Evolutionary conservation across 2,888 invertebrate genomes (phyloP), one percentile per base, ranked within the genome.

Genomic region (Euphydryas editha): DNA sequence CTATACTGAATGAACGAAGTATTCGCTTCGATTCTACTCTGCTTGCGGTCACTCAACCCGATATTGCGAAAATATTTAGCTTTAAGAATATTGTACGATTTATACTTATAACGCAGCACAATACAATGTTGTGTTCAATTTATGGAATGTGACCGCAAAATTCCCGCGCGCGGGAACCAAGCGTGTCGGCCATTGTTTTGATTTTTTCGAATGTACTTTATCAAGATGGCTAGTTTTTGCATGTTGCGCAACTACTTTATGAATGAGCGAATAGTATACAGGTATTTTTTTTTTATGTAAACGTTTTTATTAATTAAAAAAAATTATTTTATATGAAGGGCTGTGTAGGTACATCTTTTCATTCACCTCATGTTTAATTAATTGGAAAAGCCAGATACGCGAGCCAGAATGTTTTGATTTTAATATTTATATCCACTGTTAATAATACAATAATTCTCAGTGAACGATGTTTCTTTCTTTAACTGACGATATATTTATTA

Each of bases 171-270:
- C 63, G 66, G 68, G 56, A 64, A 66, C 65, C 58, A 59, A 64
- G 59, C 70, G 61, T 72, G 68, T 66, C 68, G 61, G 61, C 64
- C 64, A 70, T 72, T 72, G 72, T 72, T 72, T 68, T 59, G 60
- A 30, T 61, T 61, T 65, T 65, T 57, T 51, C 47, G 49, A 46
- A 20, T 18, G 18, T 20, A 11, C 17, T 37, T 57, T 56, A 39
- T 56, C 56, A 39, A 59, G 55, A 56, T 39, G 18, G 51, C 20
- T 51, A n/a, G 47, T 17, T 24, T 39, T 46, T 37, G 39, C 51
- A 17, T 30, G 36, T 21, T 39, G 59, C n/a, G 37, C 17, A 56
- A 24, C 39, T 2, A 46, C 36, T 21, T 57, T 58, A 20, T 51
- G 30, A 55, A 60, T 60, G 55, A 37, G 44, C 37, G 37, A 51